Evolutionary conservation across 92 coral and sea anemone species (phyloP).

Genomic region (Siderastrea siderea): DNA sequence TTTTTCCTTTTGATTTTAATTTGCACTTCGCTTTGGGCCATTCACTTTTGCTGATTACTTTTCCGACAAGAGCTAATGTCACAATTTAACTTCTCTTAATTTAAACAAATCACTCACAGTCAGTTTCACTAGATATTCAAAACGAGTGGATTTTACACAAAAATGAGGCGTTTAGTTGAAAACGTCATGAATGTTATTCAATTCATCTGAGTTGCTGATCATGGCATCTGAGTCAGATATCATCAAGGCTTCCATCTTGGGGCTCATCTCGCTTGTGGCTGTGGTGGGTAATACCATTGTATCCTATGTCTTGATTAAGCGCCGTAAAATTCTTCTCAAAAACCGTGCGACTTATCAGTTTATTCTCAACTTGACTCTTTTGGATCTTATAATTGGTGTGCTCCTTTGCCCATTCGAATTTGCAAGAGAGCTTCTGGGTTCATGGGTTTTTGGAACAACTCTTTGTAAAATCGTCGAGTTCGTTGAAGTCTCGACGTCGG

Average conservation of each 20-base stretch:
- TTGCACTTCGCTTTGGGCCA: neutral
- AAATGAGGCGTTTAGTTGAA: neutral
- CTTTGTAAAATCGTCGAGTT: constrained; percentile 76
- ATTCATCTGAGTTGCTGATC: neutral
- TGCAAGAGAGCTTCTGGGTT: constrained; percentile 39
- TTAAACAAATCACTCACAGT: too few relatives aligned
- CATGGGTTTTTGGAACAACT: constrained; percentile 68
- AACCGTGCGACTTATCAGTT: constrained; percentile 54
- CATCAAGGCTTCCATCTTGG: constrained; percentile 24
- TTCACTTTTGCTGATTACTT: neutral
- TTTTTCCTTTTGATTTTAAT: neutral
- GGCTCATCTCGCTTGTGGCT: neutral
- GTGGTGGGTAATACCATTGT: constrained; percentile 25
- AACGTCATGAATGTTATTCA: neutral
- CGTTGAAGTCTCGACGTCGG: constrained; percentile 63
- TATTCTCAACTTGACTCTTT: constrained; percentile 35
- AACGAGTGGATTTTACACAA: neutral
- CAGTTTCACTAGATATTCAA: neutral
- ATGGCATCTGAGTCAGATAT: constrained; percentile 21
- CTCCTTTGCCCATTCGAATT: constrained; percentile 69
- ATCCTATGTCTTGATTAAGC: neutral
- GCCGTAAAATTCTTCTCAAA: constrained; percentile 26
- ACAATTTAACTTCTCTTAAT: neutral
- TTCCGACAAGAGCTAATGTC: neutral
- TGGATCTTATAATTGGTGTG: constrained; percentile 61